phyloP scores from a whole-genome alignment of 2,797 vertebrate genomes.

The Anguilla marmorata region DNA sequence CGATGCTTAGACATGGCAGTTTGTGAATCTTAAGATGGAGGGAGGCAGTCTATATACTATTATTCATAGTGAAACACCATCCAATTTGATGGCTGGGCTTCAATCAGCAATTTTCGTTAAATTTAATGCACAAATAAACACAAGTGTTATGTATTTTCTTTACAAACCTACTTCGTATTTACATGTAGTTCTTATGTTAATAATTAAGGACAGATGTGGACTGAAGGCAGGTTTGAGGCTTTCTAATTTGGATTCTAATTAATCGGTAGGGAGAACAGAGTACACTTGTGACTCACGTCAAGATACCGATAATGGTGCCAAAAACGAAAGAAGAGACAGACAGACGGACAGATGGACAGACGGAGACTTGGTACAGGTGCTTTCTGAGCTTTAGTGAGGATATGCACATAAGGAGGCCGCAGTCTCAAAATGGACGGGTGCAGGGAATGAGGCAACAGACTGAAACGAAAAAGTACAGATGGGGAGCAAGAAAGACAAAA shows the following conservation, averaged over 20 bases:
- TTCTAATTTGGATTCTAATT: neutral
- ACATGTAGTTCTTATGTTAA: no score
- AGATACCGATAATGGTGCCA: neutral
- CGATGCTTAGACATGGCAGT: neutral
- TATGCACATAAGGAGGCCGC: slow-evolving; percentile 41
- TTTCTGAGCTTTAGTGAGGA: slow-evolving; percentile 48
- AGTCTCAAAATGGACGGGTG: slow-evolving; percentile 35
- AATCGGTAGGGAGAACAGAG: neutral
- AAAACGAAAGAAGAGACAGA: no score
- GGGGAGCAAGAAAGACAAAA: slow-evolving; percentile 23
- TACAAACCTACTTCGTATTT: no score
- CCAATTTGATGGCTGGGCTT: neutral
- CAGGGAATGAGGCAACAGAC: neutral
- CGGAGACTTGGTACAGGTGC: slow-evolving; percentile 29
- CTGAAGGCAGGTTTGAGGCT: neutral
- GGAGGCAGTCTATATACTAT: no score
- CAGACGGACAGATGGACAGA: no score
- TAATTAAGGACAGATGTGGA: neutral
- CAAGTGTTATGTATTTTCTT: no score
- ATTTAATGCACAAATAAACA: neutral
- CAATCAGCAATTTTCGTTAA: neutral
- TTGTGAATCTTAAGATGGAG: neutral
- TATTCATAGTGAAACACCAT: neutral
- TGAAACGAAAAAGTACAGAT: slow-evolving; percentile 25
- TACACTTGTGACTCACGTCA: neutral